Evolutionary conservation across 2,888 invertebrate genomes (phyloP).

Genomic region (Maniola hyperantus): DNA sequence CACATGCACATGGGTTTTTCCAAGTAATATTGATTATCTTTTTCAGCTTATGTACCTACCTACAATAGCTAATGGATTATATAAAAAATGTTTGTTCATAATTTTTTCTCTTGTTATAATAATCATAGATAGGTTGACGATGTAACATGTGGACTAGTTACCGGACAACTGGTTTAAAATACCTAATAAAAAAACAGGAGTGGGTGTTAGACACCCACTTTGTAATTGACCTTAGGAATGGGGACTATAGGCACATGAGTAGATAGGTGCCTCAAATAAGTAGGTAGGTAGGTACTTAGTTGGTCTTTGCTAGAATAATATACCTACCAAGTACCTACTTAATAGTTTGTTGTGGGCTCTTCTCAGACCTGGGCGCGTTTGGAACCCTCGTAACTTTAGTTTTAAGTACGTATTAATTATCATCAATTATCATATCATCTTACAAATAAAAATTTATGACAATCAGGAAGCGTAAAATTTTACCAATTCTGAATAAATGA

Average conservation of each 20-base stretch:
- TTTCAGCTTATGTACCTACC: background rate
- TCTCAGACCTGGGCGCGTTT: no score
- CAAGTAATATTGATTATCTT: background rate
- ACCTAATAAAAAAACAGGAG: background rate
- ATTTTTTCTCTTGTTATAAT: background rate
- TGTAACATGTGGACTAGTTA: background rate
- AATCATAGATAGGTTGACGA: background rate
- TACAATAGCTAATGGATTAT: background rate
- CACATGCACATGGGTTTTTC: no score
- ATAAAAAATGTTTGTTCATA: background rate
- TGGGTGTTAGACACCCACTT: conserved; percentile 5
- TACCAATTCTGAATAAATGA: no score
- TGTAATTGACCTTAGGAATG: background rate
- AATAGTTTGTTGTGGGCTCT: no score
- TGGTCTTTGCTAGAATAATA: no score
- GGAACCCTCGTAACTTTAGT: no score
- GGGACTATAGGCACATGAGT: no score
- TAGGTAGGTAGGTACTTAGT: background rate
- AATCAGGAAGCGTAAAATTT: no score
- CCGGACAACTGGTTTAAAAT: background rate
- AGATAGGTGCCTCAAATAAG: background rate
- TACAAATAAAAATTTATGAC: no score
- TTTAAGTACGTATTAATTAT: no score
- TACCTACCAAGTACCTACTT: no score
- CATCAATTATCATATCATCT: no score